Evolutionary conservation across 2,888 invertebrate genomes (phyloP), one percentile per base, ranked within the genome.

Genomic region (Sceliomorpha sp.): DNA sequence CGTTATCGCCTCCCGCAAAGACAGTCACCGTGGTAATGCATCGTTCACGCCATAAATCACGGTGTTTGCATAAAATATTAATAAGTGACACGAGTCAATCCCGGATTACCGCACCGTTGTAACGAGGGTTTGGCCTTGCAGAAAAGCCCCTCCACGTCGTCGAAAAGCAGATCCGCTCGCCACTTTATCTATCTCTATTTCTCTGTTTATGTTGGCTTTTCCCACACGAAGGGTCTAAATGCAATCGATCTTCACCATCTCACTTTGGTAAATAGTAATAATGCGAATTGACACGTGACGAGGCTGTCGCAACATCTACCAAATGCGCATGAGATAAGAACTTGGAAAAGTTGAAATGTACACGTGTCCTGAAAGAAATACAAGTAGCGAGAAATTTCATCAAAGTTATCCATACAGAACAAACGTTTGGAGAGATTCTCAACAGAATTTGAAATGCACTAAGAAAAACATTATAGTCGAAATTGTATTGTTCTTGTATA

Each of bases 31-130:
- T 48, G 36, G 66, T 77, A 76, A 80, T 74, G 72, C 76, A 66
- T 72, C 69, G 76, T 72, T 75, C 73, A 63, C 59, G 67, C 73
- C 82, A 81, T 85, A 85, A 86, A 85, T 85, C 85, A 82, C 79
- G 75, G 81, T 85, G 87, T 88, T 88, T 87, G 87, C 86, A 88
- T 88, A 86, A 88, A 87, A 88, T 88, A 87, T 88, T 87, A 88
- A 87, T 88, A 87, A 87, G 86, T 83, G 85, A 87, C 86, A 88
- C 86, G 86, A 87, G 88, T 88, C 86, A 87, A 88, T 88, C 86
- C 83, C 77, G 86, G 87, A 87, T 88, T 87, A 88, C 70, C 67
- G 73, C 66, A 70, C 60, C 63, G 72, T 69, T 45, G 67, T 53
- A n/a, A 48, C 51, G 66, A 69, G 56, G 56, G 63, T 53, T 31